These are phyloP conservation scores for Eurystomus gularis DNA, from an alignment of 2,113 vertebrate genomes.

Conservation along the genomic window DNA sequence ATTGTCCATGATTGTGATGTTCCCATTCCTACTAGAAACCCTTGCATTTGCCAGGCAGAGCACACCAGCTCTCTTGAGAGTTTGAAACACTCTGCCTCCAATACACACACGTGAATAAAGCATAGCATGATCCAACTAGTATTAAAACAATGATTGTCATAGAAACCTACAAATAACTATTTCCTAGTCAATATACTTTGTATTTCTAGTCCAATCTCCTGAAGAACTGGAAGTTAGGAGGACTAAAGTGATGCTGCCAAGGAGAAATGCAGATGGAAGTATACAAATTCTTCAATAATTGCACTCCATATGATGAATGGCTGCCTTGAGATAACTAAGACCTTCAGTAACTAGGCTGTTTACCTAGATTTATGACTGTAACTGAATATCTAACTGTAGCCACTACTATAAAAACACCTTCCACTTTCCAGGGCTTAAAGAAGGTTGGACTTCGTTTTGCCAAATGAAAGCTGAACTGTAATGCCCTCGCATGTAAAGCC, in stretches of 20 bases:
- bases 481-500: neutral
- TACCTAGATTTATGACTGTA: neutral
- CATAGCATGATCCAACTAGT: neutral
- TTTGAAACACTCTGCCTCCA: neutral
- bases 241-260: neutral
- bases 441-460: neutral
- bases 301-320: neutral
- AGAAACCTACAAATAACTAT: neutral
- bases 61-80: neutral
- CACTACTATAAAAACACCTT: neutral
- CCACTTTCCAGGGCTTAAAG: neutral
- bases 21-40: neutral
- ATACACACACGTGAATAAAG: rapidly evolving
- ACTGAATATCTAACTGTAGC: neutral
- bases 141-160: neutral
- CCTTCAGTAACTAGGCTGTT: neutral
- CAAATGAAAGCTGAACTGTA: neutral
- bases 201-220: neutral
- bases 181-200: neutral
- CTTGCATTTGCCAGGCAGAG: neutral
- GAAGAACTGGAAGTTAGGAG: neutral
- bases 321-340: neutral
- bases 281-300: neutral
- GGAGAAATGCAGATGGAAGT: neutral
- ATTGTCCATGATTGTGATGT: neutral